A percentile compares a stretch with the other conserved stretches of the same genome.
Conservation (phyloP, 2,113 vertebrate species). For the Lonchura striata region DNA sequence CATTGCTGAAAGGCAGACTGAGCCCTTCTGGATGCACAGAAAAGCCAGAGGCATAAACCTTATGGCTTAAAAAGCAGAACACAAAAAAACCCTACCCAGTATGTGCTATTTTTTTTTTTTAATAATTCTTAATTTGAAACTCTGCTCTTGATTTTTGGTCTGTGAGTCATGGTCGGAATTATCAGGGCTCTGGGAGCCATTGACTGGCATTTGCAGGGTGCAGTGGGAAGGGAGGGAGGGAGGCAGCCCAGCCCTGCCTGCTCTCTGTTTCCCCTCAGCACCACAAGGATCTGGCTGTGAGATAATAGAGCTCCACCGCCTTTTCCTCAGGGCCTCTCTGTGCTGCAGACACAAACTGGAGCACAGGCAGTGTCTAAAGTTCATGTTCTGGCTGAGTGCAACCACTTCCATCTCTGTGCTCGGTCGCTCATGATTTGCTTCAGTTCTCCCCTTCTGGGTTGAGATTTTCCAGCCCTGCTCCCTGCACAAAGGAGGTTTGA, state of each 20-base stretch:
- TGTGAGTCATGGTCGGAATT: neutral
- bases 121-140: neutral
- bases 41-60: neutral
- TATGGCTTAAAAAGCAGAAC: neutral
- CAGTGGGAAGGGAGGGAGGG: slow-evolving; percentile 9
- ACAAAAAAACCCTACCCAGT: neutral
- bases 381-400: slow-evolving; percentile 51
- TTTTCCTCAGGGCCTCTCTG: slow-evolving; percentile 55
- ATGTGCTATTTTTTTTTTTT: no score
- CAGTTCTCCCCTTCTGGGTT: slow-evolving; percentile 4
- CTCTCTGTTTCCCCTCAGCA: slow-evolving; percentile 27
- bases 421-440: neutral
- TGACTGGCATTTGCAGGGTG: slow-evolving; percentile 22
- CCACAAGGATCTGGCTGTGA: slow-evolving; percentile 42
- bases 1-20: neutral
- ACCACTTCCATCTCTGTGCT: slow-evolving; percentile 29
- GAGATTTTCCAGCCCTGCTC: slow-evolving; percentile 13
- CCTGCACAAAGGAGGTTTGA: slow-evolving; percentile 10
- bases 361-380: slow-evolving; percentile 48
- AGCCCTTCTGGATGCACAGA: neutral
- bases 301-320: slow-evolving; percentile 33
- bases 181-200: slow-evolving; percentile 33
- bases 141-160: neutral
- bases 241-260: slow-evolving; percentile 29
- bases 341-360: slow-evolving; percentile 45